phyloP scores from a whole-genome alignment of 53 echinoderm and acorn worm genomes.

The Temnopleurus reevesii region DNA sequence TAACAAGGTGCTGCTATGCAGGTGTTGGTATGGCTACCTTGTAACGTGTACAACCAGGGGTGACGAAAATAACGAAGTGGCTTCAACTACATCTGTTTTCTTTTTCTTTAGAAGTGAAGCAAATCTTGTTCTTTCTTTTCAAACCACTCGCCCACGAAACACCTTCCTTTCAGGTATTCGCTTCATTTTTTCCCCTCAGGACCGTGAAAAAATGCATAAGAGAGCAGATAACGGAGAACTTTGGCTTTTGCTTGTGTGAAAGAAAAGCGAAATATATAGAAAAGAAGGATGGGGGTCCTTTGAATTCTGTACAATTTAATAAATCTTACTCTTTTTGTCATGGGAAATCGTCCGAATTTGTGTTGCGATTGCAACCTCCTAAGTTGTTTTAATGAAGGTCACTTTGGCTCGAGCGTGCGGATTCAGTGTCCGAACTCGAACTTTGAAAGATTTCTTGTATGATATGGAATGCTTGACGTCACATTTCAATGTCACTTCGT shows the following conservation, averaged over 20 bases:
- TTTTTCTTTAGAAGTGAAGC: not conserved
- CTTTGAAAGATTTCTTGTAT: not conserved
- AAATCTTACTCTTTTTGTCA: not conserved
- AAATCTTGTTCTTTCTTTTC: constrained; percentile 38
- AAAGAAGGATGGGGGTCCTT: not conserved
- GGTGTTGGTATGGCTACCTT: constrained; percentile 53
- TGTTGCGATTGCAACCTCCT: constrained; percentile 13
- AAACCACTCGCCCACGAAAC: constrained; percentile 30
- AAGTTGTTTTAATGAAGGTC: constrained; percentile 30
- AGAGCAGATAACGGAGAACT: not conserved
- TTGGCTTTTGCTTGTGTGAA: not conserved
- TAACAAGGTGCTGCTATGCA: not conserved
- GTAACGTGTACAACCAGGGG: not conserved
- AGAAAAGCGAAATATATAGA: not conserved
- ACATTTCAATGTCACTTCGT: constrained; percentile 30
- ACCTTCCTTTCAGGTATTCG: not conserved
- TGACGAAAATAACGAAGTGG: not conserved
- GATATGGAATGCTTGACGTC: constrained; percentile 2
- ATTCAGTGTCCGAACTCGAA: not conserved
- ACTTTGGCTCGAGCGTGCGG: not conserved
- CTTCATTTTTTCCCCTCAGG: not conserved
- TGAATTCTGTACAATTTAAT: not conserved
- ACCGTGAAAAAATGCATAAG: not conserved
- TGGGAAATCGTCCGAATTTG: constrained; percentile 12
- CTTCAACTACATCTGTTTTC: constrained; percentile 31